These are phyloP conservation scores for Gnathonemus echidnorhynchus DNA, from an alignment of 2,113 vertebrate genomes.

Conservation along the genomic window DNA sequence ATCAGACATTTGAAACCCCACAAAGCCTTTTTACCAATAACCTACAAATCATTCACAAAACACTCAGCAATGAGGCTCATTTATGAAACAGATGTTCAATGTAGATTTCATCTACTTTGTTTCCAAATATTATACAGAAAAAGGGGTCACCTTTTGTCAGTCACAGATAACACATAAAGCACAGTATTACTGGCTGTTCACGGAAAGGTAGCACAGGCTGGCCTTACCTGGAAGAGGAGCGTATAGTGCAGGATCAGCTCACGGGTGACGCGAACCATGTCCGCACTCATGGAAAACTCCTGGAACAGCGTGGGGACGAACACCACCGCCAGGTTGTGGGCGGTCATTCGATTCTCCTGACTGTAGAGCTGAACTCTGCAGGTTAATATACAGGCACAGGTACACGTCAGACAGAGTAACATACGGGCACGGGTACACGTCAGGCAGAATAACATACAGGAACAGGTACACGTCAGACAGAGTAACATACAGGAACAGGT, in stretches of 20 bases:
- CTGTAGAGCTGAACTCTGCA: slow-evolving; percentile 61
- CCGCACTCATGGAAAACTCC: slow-evolving; percentile 44
- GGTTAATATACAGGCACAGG: background rate
- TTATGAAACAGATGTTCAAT: background rate
- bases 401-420: background rate
- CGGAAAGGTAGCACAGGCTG: no score
- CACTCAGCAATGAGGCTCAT: background rate
- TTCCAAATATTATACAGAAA: background rate
- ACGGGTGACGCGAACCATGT: slow-evolving; percentile 48
- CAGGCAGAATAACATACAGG: no score
- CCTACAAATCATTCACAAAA: background rate
- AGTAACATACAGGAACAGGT: no score
- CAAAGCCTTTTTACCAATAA: background rate
- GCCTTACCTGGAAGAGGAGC: slow-evolving; percentile 52
- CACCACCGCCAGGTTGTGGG: slow-evolving; percentile 61
- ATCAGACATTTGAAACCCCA: background rate
- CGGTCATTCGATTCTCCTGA: slow-evolving; percentile 57
- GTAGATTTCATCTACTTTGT: background rate
- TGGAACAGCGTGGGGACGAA: slow-evolving; percentile 58
- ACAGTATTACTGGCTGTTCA: no score
- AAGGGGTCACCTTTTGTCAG: background rate
- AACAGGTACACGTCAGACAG: no score
- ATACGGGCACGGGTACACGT: no score
- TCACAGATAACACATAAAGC: background rate
- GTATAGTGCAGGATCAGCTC: slow-evolving; percentile 62